Conservation (phyloP, 2,797 vertebrate genomes). For the Tangara arthus region DNA sequence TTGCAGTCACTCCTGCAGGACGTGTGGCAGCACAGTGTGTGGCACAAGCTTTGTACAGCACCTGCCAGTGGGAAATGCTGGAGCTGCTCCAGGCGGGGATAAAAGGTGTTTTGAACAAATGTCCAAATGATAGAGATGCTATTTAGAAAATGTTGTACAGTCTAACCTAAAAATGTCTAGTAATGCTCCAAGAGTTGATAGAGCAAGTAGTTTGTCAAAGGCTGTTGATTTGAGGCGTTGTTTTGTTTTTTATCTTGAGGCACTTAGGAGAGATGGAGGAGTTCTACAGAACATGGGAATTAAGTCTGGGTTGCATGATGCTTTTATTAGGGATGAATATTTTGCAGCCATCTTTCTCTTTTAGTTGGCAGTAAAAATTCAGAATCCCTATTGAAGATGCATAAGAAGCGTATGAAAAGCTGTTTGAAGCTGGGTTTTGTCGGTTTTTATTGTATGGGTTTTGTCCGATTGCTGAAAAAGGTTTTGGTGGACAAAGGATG, state of each 20-base stretch:
- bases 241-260: neutral
- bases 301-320: neutral
- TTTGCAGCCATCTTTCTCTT: neutral
- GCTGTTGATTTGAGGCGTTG: neutral
- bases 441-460: neutral
- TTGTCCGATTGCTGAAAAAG: neutral
- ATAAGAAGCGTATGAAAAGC: neutral
- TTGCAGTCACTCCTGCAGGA: rapidly evolving
- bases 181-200: neutral
- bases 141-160: neutral
- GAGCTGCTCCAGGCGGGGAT: neutral
- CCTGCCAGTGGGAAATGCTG: rapidly evolving
- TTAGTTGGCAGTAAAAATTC: neutral
- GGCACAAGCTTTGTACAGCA: neutral
- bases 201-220: neutral
- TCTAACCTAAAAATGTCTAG: neutral
- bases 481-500: neutral
- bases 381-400: neutral
- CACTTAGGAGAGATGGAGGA: neutral
- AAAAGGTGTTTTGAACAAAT: neutral
- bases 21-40: rapidly evolving
- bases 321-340: neutral
- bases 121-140: neutral
- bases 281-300: neutral
- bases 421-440: neutral